Conservation (phyloP, 2,113 vertebrate genomes). For the Lichenostomus cassidix region DNA sequence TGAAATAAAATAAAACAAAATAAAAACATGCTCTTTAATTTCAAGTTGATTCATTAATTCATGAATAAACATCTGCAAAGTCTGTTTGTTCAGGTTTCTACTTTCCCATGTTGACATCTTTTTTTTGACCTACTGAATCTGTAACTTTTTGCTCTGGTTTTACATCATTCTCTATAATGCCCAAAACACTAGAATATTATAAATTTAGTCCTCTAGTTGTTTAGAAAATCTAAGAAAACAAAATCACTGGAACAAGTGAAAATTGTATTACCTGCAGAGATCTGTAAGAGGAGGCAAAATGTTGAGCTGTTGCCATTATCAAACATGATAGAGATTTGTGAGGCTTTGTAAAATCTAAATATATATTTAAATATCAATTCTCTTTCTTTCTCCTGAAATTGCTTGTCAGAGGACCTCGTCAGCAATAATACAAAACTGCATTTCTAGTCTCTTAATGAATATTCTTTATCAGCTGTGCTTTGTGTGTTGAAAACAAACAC, state of each 20-base stretch:
- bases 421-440: not conserved
- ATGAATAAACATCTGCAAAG: not conserved
- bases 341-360: not conserved
- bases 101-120: not conserved
- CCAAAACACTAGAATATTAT: not conserved
- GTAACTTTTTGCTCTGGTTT: not conserved
- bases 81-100: not conserved
- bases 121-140: not conserved
- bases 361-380: not conserved
- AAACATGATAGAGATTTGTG: not conserved
- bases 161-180: not conserved
- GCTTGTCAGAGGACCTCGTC: not conserved
- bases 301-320: not conserved
- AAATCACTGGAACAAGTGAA: not conserved
- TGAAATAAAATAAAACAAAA: no score
- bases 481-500: slow-evolving; percentile 22
- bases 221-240: not conserved
- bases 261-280: not conserved
- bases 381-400: not conserved
- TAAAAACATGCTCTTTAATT: not conserved
- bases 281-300: not conserved
- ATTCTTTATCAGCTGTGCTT: slow-evolving; percentile 19
- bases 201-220: not conserved
- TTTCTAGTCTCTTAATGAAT: slow-evolving; percentile 15
- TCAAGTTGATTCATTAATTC: not conserved